Percentiles rank a stretch among this genome's conserved stretches.
Conservation (phyloP, 2,797 vertebrate species). For the Anabacerthia variegaticeps region DNA sequence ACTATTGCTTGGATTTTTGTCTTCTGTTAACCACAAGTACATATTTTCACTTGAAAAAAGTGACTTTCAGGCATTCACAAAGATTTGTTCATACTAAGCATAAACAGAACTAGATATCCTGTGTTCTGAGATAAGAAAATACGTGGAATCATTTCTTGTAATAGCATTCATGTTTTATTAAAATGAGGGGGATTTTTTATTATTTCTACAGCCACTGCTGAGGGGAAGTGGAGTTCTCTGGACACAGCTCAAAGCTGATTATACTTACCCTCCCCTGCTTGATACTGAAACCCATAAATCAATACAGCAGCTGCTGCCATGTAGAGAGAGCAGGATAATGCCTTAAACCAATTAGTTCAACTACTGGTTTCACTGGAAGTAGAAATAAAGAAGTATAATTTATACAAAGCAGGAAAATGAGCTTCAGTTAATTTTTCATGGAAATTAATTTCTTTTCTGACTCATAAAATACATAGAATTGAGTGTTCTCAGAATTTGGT, state of each 20-base stretch:
- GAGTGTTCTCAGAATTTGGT: neutral
- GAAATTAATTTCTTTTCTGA: neutral
- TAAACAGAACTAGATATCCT: constrained; percentile 56
- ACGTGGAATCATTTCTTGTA: neutral
- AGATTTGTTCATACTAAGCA: constrained; percentile 43
- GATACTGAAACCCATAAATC: neutral
- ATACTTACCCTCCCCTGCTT: neutral
- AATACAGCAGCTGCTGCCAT: neutral
- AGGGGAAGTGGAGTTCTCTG: neutral
- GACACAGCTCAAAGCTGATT: neutral
- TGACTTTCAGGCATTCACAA: neutral
- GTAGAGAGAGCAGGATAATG: neutral
- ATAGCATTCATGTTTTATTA: constrained; percentile 34
- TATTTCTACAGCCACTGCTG: neutral
- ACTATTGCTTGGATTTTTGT: constrained; percentile 22
- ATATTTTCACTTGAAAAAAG: constrained; percentile 47
- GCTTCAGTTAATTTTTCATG: neutral
- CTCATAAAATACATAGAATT: neutral
- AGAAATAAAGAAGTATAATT: neutral
- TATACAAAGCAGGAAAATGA: neutral
- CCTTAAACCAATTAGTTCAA: neutral
- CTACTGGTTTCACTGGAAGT: neutral
- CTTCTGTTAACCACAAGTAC: constrained; percentile 29
- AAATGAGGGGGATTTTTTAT: neutral
- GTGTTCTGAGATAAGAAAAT: constrained; percentile 43